Percentiles rank a stretch among this genome's conserved stretches.
Conservation (phyloP, 2,797 vertebrate species). For the Hephaestus fuliginosus region DNA sequence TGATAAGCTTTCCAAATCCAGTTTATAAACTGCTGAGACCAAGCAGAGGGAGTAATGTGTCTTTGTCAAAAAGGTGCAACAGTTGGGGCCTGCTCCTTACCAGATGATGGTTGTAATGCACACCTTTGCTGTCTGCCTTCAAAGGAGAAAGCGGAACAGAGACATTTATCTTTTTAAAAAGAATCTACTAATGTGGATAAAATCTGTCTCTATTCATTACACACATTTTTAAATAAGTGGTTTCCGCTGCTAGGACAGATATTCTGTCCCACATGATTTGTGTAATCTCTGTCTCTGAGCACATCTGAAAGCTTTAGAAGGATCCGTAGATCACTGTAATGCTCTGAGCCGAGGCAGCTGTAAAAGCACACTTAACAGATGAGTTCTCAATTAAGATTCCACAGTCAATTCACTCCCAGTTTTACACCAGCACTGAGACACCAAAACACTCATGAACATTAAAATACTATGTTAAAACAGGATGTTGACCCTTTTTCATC, state of each 20-base stretch:
- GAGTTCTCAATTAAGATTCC: conserved; percentile 47
- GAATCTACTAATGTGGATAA: not conserved
- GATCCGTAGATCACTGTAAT: conserved; percentile 44
- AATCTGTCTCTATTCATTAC: not conserved
- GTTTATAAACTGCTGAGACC: not conserved
- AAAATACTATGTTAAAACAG: conserved; percentile 25
- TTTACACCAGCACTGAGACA: conserved; percentile 27
- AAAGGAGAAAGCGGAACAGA: not conserved
- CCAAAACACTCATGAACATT: conserved; percentile 18
- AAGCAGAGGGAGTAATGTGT: not conserved
- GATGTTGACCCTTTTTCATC: conserved; percentile 32
- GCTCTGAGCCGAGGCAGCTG: conserved; percentile 33
- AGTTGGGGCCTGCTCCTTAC: not conserved
- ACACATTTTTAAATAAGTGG: not conserved
- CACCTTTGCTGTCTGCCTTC: not conserved
- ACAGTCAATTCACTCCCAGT: conserved; percentile 30
- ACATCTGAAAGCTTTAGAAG: conserved; percentile 24
- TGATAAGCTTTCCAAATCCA: not conserved
- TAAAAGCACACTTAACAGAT: conserved; percentile 46
- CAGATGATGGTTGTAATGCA: not conserved
- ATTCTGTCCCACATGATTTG: conserved; percentile 9
- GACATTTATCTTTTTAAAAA: not conserved
- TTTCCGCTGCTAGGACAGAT: not conserved
- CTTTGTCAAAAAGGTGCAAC: not conserved
- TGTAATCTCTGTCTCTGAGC: conserved; percentile 12